Percentiles rank a stretch among this genome's conserved stretches.
phyloP scores from a whole-genome alignment of 2,113 vertebrate genomes.

The Eleginops maclovinus region DNA sequence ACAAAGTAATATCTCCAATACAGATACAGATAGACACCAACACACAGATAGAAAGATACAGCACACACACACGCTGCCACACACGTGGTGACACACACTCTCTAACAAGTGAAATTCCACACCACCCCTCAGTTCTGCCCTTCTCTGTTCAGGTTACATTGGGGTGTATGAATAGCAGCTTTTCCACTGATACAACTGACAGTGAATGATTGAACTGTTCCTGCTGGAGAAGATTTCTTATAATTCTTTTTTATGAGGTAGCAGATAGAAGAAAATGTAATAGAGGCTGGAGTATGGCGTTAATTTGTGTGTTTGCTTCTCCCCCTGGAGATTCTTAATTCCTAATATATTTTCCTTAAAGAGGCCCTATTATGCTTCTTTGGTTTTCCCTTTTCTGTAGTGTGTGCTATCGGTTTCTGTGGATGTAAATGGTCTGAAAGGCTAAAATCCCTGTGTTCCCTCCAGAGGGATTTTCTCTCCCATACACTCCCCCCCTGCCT shows the following conservation, averaged over 20 bases:
- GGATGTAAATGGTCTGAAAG: too few relatives aligned
- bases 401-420: too few relatives aligned
- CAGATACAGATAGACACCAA: slow-evolving; percentile 1
- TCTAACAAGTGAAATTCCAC: slow-evolving; percentile 68
- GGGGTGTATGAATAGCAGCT: slow-evolving; percentile 18
- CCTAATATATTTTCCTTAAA: not conserved
- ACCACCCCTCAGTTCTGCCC: slow-evolving; percentile 37
- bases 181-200: slow-evolving; percentile 10
- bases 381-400: too few relatives aligned
- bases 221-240: not conserved
- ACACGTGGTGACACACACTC: not conserved
- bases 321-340: not conserved
- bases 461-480: too few relatives aligned
- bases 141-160: slow-evolving; percentile 56
- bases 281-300: not conserved
- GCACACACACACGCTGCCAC: not conserved
- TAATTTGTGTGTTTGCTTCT: not conserved
- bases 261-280: not conserved
- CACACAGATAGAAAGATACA: not conserved
- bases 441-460: too few relatives aligned
- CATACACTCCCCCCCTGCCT: too few relatives aligned
- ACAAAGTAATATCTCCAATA: slow-evolving; percentile 6
- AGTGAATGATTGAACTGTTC: not conserved
- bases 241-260: not conserved
- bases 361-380: too few relatives aligned